Evolutionary conservation across 2,113 vertebrate genomes (phyloP), one percentile per base, ranked within the genome.

Genomic region (Serilophus lunatus): DNA sequence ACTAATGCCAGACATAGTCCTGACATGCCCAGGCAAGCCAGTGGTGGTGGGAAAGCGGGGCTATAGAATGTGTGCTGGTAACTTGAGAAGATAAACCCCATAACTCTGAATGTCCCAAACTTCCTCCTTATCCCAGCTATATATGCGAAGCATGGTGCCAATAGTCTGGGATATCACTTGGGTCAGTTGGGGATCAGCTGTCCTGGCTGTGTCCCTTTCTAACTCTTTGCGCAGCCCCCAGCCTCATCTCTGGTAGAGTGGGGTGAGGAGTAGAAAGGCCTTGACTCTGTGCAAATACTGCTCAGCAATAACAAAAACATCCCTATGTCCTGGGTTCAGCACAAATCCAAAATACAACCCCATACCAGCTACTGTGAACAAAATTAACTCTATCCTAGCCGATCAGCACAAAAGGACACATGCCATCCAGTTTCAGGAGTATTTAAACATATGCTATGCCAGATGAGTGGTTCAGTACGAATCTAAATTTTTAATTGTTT

Each of bases 81-180:
- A 71, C 50, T 40, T 71, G n/a, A n/a, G 38, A 82, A 49, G n/a
- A 25, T 9, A 78, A 56, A 49, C 0, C 0, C 5, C 1, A 2
- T 33, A 40, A 71, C 6, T 42, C 6, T 0, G 3, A 51, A 53
- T 16, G 8, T 64, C 8, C 14, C 14, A 3, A 9, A 12, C 6
- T 9, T 54, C 17, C 18, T 81, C 24, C 22, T 36, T n/a, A 26
- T 23, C 8, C 11, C 18, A 66, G 11, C 7, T 17, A 36, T 26
- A 40, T 17, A 47, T 2, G 2, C n/a, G 53, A 23, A 33, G 40
- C 18, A n/a, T 49, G 66, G 31, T 17, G 5, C 18, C 4, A 1
- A 11, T 49, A 20, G 3, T 50, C 14, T 53, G 40, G 59, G 31
- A n/a, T 29, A 20, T 22, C 38, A 16, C 5, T 19, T 42, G 10